A percentile compares a stretch with the other conserved stretches of the same genome.
Conservation (phyloP, 2,888 invertebrate species). For the Quadroppia sp. region DNA sequence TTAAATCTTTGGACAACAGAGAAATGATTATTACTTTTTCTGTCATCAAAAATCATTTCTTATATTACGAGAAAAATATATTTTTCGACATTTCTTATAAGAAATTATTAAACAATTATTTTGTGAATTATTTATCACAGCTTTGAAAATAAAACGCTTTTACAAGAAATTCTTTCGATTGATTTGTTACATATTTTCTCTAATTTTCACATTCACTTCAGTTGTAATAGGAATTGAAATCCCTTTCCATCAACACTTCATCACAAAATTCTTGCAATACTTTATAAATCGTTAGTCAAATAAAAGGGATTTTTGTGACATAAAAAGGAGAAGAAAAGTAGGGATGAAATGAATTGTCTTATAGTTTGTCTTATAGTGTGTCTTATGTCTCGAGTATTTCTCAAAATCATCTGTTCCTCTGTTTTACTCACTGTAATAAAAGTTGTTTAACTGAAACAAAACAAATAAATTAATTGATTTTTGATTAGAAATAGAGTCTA, state of each 20-base stretch:
- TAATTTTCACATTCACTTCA: background rate
- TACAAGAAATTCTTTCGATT: background rate
- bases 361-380: background rate
- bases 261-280: background rate
- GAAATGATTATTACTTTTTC: too few relatives aligned
- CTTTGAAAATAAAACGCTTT: too few relatives aligned
- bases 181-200: background rate
- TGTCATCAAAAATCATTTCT: too few relatives aligned
- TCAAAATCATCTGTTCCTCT: conserved; percentile 8
- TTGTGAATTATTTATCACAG: too few relatives aligned
- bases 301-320: conserved; percentile 3
- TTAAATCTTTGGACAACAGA: too few relatives aligned
- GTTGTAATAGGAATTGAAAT: background rate
- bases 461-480: conserved; percentile 9
- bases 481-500: background rate
- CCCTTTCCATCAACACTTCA: background rate
- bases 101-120: too few relatives aligned
- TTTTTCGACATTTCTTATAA: too few relatives aligned
- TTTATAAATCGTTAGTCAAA: conserved; percentile 23
- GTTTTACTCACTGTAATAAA: background rate
- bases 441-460: background rate
- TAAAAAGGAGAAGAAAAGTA: background rate
- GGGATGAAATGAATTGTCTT: background rate
- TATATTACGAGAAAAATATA: too few relatives aligned
- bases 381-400: background rate